Conservation (phyloP, 1,140 invertebrate genomes). For the Drosophila pseudoananassae region DNA sequence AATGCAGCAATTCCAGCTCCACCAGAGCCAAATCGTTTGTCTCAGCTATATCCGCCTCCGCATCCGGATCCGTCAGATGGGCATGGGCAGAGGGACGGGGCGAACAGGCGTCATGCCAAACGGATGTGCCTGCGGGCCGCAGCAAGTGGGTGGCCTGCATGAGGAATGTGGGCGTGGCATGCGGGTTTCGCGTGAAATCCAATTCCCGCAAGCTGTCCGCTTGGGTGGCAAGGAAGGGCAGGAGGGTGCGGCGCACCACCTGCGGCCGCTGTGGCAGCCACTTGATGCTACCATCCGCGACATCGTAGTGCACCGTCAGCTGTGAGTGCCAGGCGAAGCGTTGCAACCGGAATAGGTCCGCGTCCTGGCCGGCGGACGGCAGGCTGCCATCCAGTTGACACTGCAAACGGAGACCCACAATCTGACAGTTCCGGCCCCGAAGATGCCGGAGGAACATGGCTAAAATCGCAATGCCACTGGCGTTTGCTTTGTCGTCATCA, state of each 20-base stretch:
- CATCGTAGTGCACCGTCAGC: slow-evolving; percentile 65
- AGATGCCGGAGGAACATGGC: slow-evolving; percentile 16
- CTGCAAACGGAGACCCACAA: slow-evolving; percentile 68
- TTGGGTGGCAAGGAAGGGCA: slow-evolving; percentile 56
- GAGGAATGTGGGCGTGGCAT: slow-evolving; percentile 70
- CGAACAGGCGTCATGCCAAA: slow-evolving; percentile 54
- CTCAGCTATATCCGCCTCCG: slow-evolving; percentile 37
- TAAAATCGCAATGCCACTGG: slow-evolving; percentile 23
- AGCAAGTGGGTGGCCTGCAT: slow-evolving; percentile 32
- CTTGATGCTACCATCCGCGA: slow-evolving; percentile 66
- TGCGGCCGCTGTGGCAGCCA: slow-evolving; percentile 69
- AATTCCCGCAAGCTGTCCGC: slow-evolving; percentile 58
- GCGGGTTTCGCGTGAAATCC: slow-evolving; percentile 71
- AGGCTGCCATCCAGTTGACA: slow-evolving; percentile 62
- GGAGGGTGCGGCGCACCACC: slow-evolving; percentile 48
- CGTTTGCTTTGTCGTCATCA: slow-evolving; percentile 51
- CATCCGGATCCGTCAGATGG: not conserved
- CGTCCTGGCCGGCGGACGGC: slow-evolving; percentile 14
- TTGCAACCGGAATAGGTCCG: slow-evolving; percentile 38
- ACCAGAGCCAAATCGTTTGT: slow-evolving; percentile 72
- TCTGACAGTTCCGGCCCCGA: slow-evolving; percentile 26
- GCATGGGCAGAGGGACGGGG: not conserved
- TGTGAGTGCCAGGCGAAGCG: slow-evolving; percentile 66
- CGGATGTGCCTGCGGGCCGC: slow-evolving; percentile 20
- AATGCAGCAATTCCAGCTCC: slow-evolving; percentile 58